Evolutionary conservation across 1,140 invertebrate genomes (phyloP).

Genomic region (Stegodyphus mimosarum): DNA sequence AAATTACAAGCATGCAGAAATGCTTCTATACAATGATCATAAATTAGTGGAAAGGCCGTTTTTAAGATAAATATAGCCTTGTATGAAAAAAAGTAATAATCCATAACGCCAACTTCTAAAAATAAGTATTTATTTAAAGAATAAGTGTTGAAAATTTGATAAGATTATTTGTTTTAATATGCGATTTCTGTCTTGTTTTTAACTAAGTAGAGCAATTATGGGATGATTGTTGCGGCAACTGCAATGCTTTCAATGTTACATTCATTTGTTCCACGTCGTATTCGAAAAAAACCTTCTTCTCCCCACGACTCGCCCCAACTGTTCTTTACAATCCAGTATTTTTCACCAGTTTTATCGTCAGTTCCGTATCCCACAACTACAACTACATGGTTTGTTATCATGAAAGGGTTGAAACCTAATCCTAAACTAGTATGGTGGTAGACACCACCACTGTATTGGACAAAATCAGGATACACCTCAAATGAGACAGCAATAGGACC

Average conservation of each 20-base stretch:
- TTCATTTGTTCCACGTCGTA: conserved; percentile 71
- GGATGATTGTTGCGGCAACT: background rate
- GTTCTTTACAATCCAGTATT: too few species aligned
- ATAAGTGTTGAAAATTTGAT: too few species aligned
- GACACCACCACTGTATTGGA: conserved; percentile 69
- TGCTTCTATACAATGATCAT: too few species aligned
- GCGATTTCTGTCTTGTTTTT: too few species aligned
- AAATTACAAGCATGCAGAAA: too few species aligned
- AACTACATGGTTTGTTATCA: conserved; percentile 71
- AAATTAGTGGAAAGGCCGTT: too few species aligned
- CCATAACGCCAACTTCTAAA: too few species aligned
- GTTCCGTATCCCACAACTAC: conserved; percentile 71
- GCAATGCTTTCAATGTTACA: conserved; percentile 66
- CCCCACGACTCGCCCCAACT: conserved; percentile 72
- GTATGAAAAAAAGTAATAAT: too few species aligned
- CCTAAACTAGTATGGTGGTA: conserved; percentile 66
- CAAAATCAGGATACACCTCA: conserved; percentile 71
- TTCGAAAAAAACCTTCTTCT: conserved; percentile 71
- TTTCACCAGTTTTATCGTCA: conserved; percentile 62
- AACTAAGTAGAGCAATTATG: too few species aligned
- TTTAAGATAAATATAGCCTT: too few species aligned
- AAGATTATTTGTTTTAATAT: too few species aligned
- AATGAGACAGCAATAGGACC: conserved; percentile 72
- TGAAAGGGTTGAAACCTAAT: conserved; percentile 68
- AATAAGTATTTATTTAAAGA: too few species aligned